phyloP scores from a whole-genome alignment of 2,888 invertebrate genomes.

The Eucera pruinosa region DNA sequence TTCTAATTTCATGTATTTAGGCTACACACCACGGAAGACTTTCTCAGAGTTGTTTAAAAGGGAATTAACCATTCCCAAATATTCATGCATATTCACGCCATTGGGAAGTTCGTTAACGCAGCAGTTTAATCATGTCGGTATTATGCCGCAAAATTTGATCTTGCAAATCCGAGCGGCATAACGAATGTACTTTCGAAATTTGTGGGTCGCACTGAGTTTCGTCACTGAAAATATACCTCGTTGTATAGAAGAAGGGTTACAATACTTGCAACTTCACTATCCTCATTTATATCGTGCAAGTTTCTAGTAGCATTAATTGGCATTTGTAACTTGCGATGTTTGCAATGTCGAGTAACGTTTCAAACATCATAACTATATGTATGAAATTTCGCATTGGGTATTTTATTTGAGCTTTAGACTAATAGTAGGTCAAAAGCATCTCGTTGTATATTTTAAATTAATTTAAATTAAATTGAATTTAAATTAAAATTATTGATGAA shows the following conservation, averaged over 20 bases:
- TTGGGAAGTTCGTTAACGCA: slow-evolving; percentile 59
- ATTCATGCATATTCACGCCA: slow-evolving; percentile 64
- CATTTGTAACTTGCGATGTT: background rate
- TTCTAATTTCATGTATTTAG: slow-evolving; percentile 56
- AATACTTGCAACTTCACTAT: background rate
- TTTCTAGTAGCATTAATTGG: background rate
- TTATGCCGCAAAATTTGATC: slow-evolving; percentile 65
- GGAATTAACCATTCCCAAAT: slow-evolving; percentile 60
- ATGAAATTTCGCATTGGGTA: no score
- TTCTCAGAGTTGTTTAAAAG: slow-evolving; percentile 57
- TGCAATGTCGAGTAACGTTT: no score
- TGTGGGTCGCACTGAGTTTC: background rate
- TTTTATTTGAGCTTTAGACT: no score
- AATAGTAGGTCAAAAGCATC: no score
- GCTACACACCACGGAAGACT: slow-evolving; percentile 42
- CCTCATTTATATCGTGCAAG: background rate
- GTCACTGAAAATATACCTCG: background rate
- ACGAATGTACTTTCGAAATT: slow-evolving; percentile 58
- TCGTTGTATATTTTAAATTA: no score
- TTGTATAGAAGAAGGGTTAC: slow-evolving; percentile 1
- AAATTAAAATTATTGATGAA: no score
- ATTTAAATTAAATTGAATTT: no score
- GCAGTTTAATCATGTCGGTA: slow-evolving; percentile 63
- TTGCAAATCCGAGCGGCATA: slow-evolving; percentile 57
- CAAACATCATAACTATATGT: no score